Base-by-base conservation (phyloP, 2,888 invertebrate genomes). In the Hydriomena furcata region DNA sequence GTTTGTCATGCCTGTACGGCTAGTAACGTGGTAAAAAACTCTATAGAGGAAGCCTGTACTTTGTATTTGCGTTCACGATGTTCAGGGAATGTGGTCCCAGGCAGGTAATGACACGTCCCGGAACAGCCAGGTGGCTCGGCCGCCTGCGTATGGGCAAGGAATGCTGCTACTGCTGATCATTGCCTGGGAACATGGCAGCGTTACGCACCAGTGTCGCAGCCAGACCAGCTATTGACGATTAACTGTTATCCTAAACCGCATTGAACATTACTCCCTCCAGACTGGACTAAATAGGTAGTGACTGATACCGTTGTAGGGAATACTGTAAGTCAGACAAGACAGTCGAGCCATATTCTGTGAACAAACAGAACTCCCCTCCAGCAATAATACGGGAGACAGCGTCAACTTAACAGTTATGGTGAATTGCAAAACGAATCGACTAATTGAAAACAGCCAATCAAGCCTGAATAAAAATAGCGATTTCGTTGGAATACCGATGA, bases 111-210 rank as follows among this genome's bases (percentile, higher is more conserved):
- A 73, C 71, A 70, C 72, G 74, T 84, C 86, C 85, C 78, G 83
- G 85, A 85, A 79, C 81, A 73, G 73, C 73, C 83, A 82, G 84
- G 78, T 84, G 83, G 76, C 63, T 68, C 67, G 62, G 63, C 60
- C 61, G 61, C 61, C 83, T 79, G 67, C 69, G 72, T 83, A 88
- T 77, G 87, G 89, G 78, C 85, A 88, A 82, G 73, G 88, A 86
- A 88, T 88, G 83, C 77, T 71, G 73, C 65, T 61, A 69, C 63
- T 64, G 70, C 68, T 63, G 62, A 62, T 60, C 64, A 68, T 59
- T 66, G 80, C 83, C 79, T 83, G 85, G 84, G 86, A 88, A 87
- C 83, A 75, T 60, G 64, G 55, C 61, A 44, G 42, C 23, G 42
- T 17, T 41, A 31, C 32, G 47, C 25, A 30, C 34, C 31, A 52